Base-by-base conservation (phyloP, 1,140 invertebrate species). In the Varroa destructor region DNA sequence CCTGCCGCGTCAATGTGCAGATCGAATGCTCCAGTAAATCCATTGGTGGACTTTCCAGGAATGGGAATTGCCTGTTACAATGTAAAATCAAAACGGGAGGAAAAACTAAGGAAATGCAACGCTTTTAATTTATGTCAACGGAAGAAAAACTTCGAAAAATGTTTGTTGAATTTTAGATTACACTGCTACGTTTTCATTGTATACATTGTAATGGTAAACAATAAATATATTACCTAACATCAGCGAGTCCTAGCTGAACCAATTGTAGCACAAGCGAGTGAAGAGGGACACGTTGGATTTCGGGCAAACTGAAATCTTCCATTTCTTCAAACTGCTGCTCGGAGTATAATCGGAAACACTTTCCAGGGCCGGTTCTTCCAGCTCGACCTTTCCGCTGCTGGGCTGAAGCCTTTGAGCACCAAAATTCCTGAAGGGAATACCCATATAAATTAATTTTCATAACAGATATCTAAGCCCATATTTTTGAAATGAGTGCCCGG, bases 311-410 rank as follows among this genome's bases (percentile, higher is more conserved):
- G 77, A 88, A 92, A 56, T 86, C 85, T 75, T 87, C 84, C 73
- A 92, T 84, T 12, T 84, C 82, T 42, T 87, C 85, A 79, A 91
- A 98, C 70, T 91, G 86, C 73, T 89, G 86, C 78, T 93, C 87
- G 0, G 89, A 88, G 79, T 93, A 99, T 56, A 99, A 82, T 56
- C 93, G 86, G 77, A 85, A 91, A 77, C 89, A 84, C 42, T 87
- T 82, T 4, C 88, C 88, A 6, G 87, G 87, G 25, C 87, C 87
- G 79, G 79, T 83, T 73, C 82, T 73, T 43, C 82, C 93, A 73
- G 93, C 91, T 79, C 94, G 83, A 40, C 96, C 96, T 81, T 95
- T 95, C 73, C 96, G 84, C 79, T 99, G 96, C 78, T 98, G 92
- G 12, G 94, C 93, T 78, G 91, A 96, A 0, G 96, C 94, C 82